Evolutionary conservation across 2,797 vertebrate genomes (phyloP), one percentile per base, ranked within the genome.

Genomic region (Thalassophryne amazonica): DNA sequence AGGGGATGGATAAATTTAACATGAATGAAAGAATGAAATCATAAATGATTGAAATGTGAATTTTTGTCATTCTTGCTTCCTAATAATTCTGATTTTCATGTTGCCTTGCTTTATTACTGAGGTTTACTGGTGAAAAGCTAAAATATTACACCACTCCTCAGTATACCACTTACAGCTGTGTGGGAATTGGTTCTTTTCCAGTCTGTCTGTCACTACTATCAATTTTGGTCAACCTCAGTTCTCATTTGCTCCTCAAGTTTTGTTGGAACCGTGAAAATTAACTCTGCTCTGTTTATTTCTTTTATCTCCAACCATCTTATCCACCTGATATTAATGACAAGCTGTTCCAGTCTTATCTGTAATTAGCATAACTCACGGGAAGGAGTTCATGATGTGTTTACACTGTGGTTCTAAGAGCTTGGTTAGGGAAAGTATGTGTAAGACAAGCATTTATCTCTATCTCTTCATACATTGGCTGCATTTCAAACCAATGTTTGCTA

Each of bases 321-420:
- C 70, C 76, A 82, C 68, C 78, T 80, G 75, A 64, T 71, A 70
- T 78, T 74, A 83, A 67, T 54, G 62, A 72, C 52, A 43, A 82
- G 41, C 37, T 37, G 51, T 69, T 67, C 6, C 19, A 56, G 62
- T 49, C 57, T 72, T 76, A 82, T 86, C 73, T 86, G 53, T 81
- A 73, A 84, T 89, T 84, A 81, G 69, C 59, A 69, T 46, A 67
- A 78, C 76, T 82, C 60, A 41, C 45, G 48, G 61, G 57, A 69
- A 40, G 31, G 43, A 53, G 60, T 75, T 71, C 47, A 67, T 34
- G 31, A 19, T 50, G 47, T 85, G 69, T 83, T 81, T 78, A 80
- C 46, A 53, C 40, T 66, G 61, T 45, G 69, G 65, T 46, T 78
- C 71, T 73, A 55, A 75, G 61, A 58, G 69, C 46, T 73, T 32